Base-by-base conservation (phyloP, 1,140 invertebrate species). In the Tetraneura akinire region DNA sequence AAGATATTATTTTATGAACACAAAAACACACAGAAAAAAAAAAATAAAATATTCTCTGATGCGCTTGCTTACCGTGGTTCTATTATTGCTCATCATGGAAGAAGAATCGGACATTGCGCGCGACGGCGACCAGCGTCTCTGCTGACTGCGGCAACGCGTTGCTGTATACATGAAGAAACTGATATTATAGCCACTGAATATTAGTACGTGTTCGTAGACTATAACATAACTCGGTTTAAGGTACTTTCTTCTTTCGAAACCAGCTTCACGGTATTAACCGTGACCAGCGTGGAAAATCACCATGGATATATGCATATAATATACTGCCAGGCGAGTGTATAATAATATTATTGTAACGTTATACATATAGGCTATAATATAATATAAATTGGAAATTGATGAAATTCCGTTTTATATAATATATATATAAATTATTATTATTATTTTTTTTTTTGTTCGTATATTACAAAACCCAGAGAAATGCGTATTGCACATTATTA, bases 241-340 rank as follows among this genome's bases (percentile, higher is more conserved):
- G 32, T 37, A 73, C 70, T 73, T 73, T 73, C 70, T 73, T 73
- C 70, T 73, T 73, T 73, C 70, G 70, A 73, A 49, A 73, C 47
- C 49, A 53, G 49, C 70, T 73, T 51, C 45, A 51, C 70, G 47
- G 45, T 47, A 29, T 70, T 73, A 73, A 73, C 47, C 47, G 70
- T 73, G 70, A 73, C 70, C 70, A 53, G 45, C 70, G 70, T 73
- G 70, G 29, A 73, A 73, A 73, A 73, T 73, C 49, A 26, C 18
- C 70, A n/a, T 32, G 70, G 70, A 73, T 21, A 49, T 23, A 73
- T 62, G 1, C 45, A 29, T 37, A 8, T 37, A n/a, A 37, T 37
- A 37, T 37, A 37, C 32, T n/a, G 32, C 32, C 3, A 3, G 3
- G 32, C 32, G n/a, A 37, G 32, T 37, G 32, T 37, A 37, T 37